A percentile compares a stretch with the other conserved stretches of the same genome.
These are phyloP conservation scores for Platichthys stellatus DNA, from an alignment of 2,113 vertebrate species.

Conservation along the genomic window DNA sequence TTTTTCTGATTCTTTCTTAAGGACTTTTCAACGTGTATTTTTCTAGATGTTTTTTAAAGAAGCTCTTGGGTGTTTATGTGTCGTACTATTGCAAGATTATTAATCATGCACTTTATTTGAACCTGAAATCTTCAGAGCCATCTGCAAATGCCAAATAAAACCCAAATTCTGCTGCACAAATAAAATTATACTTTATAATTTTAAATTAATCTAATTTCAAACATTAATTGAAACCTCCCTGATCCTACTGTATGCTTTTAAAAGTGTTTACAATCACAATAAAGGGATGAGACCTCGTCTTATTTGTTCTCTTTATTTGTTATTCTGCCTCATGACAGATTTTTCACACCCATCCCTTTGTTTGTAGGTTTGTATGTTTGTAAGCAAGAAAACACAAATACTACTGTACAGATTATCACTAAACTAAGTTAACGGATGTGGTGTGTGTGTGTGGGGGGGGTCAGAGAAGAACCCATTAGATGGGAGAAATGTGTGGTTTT, in stretches of 20 bases:
- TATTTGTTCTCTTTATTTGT: not conserved
- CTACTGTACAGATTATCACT: too few relatives aligned
- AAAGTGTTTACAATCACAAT: conserved; percentile 54
- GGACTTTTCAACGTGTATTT: conserved; percentile 25
- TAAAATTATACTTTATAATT: not conserved
- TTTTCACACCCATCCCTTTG: not conserved
- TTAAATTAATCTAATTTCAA: not conserved
- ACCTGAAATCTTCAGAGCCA: not conserved
- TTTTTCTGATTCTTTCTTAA: conserved; percentile 12
- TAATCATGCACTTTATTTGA: conserved; percentile 35
- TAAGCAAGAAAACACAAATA: too few relatives aligned
- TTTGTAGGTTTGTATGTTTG: too few relatives aligned
- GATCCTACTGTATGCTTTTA: not conserved
- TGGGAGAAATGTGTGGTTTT: too few relatives aligned
- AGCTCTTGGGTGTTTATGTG: too few relatives aligned
- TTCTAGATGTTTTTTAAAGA: conserved; percentile 8
- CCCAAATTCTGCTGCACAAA: conserved; percentile 1
- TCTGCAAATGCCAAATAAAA: not conserved
- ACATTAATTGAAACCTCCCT: conserved; percentile 3
- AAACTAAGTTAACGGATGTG: too few relatives aligned
- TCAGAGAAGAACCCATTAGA: too few relatives aligned
- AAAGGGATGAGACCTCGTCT: conserved; percentile 29
- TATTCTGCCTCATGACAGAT: not conserved
- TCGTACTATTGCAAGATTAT: not conserved
- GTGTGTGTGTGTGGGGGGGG: too few relatives aligned